Conservation (phyloP, 1,140 invertebrate species). For the Potamilus streckersoni region DNA sequence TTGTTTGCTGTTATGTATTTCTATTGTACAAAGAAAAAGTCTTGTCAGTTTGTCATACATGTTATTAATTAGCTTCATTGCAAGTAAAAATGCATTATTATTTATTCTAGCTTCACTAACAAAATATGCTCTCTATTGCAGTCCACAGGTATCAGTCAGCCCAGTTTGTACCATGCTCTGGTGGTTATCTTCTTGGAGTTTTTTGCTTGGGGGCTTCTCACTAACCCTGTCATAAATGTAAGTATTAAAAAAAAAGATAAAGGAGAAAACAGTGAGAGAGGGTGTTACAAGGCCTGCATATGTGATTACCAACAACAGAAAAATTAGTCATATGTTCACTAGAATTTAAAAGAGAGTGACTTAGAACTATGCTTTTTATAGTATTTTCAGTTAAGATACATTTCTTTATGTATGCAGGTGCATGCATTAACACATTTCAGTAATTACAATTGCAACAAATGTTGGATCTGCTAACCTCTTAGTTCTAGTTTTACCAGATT, state of each 20-base stretch:
- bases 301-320: no score
- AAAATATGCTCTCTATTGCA: slow-evolving; percentile 36
- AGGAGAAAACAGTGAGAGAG: no score
- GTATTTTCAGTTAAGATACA: no score
- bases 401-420: no score
- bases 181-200: slow-evolving; percentile 99
- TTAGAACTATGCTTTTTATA: no score
- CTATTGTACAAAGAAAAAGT: background rate
- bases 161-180: slow-evolving; percentile 96
- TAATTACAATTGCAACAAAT: no score
- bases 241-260: slow-evolving; percentile 57
- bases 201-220: slow-evolving; percentile 99
- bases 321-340: no score
- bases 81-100: background rate
- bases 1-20: background rate
- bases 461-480: no score
- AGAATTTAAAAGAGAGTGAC: no score
- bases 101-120: background rate
- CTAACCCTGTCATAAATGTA: slow-evolving; percentile 97
- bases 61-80: background rate
- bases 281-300: no score
- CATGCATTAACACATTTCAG: no score
- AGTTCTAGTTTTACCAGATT: no score
- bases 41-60: background rate
- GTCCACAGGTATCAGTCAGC: slow-evolving; percentile 70